These are phyloP conservation scores for Nerophis ophidion DNA, from an alignment of 2,113 vertebrate genomes.

Conservation along the genomic window DNA sequence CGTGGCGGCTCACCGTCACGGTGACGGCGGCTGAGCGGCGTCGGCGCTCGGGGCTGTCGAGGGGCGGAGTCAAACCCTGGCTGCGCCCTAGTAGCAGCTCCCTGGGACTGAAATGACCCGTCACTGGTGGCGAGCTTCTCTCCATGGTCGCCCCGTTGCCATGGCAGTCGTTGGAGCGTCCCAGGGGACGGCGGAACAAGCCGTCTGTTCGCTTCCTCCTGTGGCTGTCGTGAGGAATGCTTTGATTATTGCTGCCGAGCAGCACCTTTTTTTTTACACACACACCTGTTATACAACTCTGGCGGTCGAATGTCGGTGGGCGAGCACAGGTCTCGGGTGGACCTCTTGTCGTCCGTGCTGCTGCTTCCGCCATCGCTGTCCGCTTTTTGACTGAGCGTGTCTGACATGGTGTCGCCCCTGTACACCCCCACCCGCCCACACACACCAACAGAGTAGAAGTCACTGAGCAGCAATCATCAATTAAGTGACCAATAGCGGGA, in stretches of 20 bases:
- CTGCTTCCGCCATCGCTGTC: slow-evolving; percentile 78
- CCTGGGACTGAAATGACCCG: slow-evolving; percentile 84
- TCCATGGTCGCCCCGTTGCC: slow-evolving; percentile 77
- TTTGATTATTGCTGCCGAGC: neutral
- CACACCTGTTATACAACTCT: slow-evolving; percentile 78
- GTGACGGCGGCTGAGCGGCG: slow-evolving; percentile 82
- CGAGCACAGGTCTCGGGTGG: slow-evolving; percentile 87
- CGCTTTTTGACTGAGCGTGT: slow-evolving; percentile 87
- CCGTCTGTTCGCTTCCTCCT: slow-evolving; percentile 86
- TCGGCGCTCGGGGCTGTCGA: slow-evolving; percentile 86
- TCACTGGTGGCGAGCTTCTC: slow-evolving; percentile 81
- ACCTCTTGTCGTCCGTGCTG: slow-evolving; percentile 86
- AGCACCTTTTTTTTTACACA: neutral
- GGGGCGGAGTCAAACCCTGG: slow-evolving; percentile 71
- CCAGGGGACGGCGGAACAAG: slow-evolving; percentile 79
- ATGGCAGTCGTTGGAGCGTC: slow-evolving; percentile 79
- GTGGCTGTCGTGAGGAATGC: slow-evolving; percentile 53
- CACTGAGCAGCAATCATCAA: slow-evolving; percentile 24
- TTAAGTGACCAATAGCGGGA: slow-evolving; percentile 28
- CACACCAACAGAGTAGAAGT: slow-evolving; percentile 12
- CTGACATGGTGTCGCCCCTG: slow-evolving; percentile 89
- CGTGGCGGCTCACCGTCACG: slow-evolving; percentile 85
- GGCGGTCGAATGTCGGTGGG: slow-evolving; percentile 84
- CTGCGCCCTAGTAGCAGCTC: slow-evolving; percentile 82
- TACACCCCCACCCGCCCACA: slow-evolving; percentile 19